Percentiles rank a stretch among this genome's conserved stretches.
Conservation (phyloP, 2,797 vertebrate genomes). For the Lepidocolaptes lacrymiger region DNA sequence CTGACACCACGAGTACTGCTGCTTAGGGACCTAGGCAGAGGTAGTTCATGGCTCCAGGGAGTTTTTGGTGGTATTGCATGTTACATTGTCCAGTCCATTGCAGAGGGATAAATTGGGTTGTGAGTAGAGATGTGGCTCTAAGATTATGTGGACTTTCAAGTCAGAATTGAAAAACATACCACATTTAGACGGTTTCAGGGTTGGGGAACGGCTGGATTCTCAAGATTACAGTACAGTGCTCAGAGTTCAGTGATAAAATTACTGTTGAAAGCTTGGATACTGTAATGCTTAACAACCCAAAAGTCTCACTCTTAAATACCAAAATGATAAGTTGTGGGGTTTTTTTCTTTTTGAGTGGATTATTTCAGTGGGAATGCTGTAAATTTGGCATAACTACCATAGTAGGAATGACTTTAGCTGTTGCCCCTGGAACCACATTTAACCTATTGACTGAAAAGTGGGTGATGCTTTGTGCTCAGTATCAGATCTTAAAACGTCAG, state of each 20-base stretch:
- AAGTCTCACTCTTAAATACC: neutral
- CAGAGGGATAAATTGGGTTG: neutral
- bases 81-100: neutral
- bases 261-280: neutral
- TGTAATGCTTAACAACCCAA: neutral
- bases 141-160: neutral
- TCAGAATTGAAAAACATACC: neutral
- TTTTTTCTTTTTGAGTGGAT: neutral
- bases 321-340: neutral
- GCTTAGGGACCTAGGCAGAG: neutral
- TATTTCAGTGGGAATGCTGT: neutral
- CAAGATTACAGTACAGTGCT: neutral
- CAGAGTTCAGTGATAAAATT: neutral
- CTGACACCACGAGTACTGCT: neutral
- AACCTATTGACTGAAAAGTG: neutral
- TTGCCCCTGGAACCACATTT: neutral
- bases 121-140: neutral
- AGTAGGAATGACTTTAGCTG: neutral
- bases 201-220: accelerated
- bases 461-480: neutral
- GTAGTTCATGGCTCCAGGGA: neutral
- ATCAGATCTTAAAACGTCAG: neutral
- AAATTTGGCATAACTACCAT: neutral
- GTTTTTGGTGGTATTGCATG: neutral
- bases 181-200: neutral